Evolutionary conservation across 2,797 vertebrate genomes (phyloP).

Genomic region (Mormyrus hasselquistii): DNA sequence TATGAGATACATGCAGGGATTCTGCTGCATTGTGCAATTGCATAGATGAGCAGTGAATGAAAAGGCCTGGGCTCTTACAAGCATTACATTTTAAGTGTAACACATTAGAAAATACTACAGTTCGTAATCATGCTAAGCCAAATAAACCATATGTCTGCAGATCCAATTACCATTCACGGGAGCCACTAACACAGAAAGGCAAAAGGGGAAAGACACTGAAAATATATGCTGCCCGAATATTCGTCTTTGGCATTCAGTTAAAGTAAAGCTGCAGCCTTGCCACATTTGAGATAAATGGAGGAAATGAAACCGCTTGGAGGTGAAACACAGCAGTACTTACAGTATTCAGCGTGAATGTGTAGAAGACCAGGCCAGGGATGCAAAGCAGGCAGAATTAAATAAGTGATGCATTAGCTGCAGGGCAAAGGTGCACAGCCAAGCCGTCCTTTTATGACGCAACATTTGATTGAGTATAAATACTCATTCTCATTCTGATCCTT

Average conservation of each 20-base stretch:
- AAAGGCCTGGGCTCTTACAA: background rate
- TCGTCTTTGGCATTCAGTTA: background rate
- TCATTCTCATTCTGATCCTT: background rate
- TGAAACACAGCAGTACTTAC: background rate
- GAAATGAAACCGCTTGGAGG: background rate
- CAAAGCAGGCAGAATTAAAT: background rate
- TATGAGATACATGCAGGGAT: background rate
- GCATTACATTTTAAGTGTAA: background rate
- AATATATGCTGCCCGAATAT: background rate
- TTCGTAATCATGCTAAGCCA: background rate
- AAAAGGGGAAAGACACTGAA: background rate
- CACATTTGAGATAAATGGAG: background rate
- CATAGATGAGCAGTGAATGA: background rate
- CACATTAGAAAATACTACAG: background rate
- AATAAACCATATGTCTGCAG: background rate
- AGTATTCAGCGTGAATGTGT: background rate
- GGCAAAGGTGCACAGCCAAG: background rate
- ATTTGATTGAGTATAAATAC: background rate
- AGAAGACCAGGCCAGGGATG: background rate
- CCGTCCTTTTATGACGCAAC: background rate
- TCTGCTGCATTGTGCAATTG: background rate
- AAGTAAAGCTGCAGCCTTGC: background rate
- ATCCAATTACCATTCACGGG: background rate
- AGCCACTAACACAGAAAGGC: background rate
- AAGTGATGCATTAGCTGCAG: background rate